Conservation (phyloP, 2,113 vertebrate genomes). For the Irena cyanogastra region DNA sequence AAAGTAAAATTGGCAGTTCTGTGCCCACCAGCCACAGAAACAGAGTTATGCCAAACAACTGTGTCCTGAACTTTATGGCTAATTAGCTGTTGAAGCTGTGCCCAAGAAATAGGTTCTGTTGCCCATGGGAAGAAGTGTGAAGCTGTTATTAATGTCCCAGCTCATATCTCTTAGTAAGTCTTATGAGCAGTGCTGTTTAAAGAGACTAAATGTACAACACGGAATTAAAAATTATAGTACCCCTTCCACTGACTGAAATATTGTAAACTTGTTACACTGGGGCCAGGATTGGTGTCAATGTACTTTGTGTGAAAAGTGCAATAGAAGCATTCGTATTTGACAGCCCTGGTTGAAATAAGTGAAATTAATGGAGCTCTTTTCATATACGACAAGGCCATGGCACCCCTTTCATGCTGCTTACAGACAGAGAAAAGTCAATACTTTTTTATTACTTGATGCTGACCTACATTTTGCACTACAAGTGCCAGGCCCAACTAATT, state of each 20-base stretch:
- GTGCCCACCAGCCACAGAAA: neutral
- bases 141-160: constrained; percentile 42
- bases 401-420: constrained; percentile 86
- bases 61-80: constrained; percentile 21
- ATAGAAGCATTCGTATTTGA: constrained; percentile 85
- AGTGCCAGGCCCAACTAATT: constrained; percentile 85
- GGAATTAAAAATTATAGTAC: constrained; percentile 69
- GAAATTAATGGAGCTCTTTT: constrained; percentile 90
- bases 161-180: constrained; percentile 28
- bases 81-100: constrained; percentile 45
- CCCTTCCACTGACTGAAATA: constrained; percentile 73
- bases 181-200: constrained; percentile 36
- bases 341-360: constrained; percentile 88
- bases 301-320: constrained; percentile 82
- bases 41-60: neutral
- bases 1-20: constrained; percentile 7
- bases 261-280: constrained; percentile 79
- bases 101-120: constrained; percentile 16
- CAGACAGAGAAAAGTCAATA: constrained; percentile 92
- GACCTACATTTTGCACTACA: constrained; percentile 87
- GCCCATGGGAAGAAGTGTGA: constrained; percentile 25
- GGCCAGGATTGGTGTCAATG: constrained; percentile 76
- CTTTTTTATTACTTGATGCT: constrained; percentile 90
- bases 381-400: constrained; percentile 85
- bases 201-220: constrained; percentile 13